These are phyloP conservation scores for Diachasma alloeum DNA, from an alignment of 1,140 invertebrate species.

Conservation along the genomic window DNA sequence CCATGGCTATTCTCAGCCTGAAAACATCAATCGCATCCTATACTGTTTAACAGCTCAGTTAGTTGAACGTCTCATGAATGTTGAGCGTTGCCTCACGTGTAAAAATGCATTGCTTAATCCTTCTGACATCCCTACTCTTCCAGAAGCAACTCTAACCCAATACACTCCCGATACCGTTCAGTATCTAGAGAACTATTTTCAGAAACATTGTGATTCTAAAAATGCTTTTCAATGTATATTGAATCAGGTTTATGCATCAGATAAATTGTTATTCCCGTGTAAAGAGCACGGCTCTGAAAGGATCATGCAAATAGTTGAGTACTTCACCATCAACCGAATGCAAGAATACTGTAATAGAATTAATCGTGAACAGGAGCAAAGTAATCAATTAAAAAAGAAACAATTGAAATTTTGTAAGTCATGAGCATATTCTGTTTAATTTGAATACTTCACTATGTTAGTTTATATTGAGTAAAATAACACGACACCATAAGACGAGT, in stretches of 20 bases:
- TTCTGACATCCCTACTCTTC: not conserved
- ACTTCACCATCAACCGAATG: conserved; percentile 19
- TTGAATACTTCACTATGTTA: too few relatives aligned
- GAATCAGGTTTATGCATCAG: not conserved
- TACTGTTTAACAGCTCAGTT: conserved; percentile 22
- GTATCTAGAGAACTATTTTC: conserved; percentile 21
- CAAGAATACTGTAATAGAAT: conserved; percentile 1
- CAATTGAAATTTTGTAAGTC: conserved; percentile 23
- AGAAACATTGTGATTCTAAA: conserved; percentile 13
- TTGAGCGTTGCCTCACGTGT: not conserved
- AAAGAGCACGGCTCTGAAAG: conserved; percentile 16
- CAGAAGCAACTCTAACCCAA: not conserved
- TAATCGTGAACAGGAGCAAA: conserved; percentile 18
- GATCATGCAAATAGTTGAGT: not conserved
- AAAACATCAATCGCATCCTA: conserved; percentile 13
- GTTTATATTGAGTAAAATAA: too few relatives aligned
- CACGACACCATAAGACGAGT: too few relatives aligned
- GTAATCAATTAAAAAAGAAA: conserved; percentile 25
- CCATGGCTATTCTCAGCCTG: conserved; percentile 11
- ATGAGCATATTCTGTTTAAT: not conserved
- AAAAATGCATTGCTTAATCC: conserved; percentile 25
- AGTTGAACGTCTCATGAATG: conserved; percentile 9
- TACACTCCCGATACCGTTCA: not conserved
- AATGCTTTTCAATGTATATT: conserved; percentile 23
- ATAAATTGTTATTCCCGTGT: conserved; percentile 22